Percentiles rank a stretch among this genome's conserved stretches.
These are phyloP conservation scores for Neotoma lepida DNA, from an alignment of 2,113 vertebrate species.

Conservation along the genomic window DNA sequence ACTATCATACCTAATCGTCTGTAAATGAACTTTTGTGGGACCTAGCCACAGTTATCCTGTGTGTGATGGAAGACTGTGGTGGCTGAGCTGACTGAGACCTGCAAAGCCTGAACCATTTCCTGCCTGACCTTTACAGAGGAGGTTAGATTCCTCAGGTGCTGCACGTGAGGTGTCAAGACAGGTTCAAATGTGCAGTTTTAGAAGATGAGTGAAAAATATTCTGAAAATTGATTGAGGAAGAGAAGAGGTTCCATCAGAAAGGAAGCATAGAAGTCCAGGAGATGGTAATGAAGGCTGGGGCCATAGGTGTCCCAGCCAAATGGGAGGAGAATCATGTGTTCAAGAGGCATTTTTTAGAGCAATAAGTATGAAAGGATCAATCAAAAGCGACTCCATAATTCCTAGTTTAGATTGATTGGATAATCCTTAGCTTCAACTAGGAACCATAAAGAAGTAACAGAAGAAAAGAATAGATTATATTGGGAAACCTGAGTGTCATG, in stretches of 20 bases:
- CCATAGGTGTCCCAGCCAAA: background rate
- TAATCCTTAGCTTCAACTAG: background rate
- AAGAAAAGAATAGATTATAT: background rate
- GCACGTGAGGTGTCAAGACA: background rate
- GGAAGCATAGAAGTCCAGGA: background rate
- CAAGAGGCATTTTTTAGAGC: background rate
- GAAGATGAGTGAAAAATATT: background rate
- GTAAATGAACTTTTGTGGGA: background rate
- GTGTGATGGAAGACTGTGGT: background rate
- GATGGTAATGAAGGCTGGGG: background rate
- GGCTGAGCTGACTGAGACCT: background rate
- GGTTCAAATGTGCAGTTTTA: background rate
- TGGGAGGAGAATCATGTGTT: background rate
- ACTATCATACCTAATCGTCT: background rate
- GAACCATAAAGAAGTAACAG: background rate
- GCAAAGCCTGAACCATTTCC: slow-evolving; percentile 14
- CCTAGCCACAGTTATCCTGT: background rate
- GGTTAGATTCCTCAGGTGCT: background rate
- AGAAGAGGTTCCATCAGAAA: background rate
- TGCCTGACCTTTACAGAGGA: background rate
- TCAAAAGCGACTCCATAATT: background rate
- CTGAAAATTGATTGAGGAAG: background rate
- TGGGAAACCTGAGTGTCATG: background rate
- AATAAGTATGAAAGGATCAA: background rate
- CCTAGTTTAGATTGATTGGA: background rate